Evolutionary conservation across 2,888 invertebrate genomes (phyloP), one percentile per base, ranked within the genome.

Genomic region (Exocentrus adspersus): DNA sequence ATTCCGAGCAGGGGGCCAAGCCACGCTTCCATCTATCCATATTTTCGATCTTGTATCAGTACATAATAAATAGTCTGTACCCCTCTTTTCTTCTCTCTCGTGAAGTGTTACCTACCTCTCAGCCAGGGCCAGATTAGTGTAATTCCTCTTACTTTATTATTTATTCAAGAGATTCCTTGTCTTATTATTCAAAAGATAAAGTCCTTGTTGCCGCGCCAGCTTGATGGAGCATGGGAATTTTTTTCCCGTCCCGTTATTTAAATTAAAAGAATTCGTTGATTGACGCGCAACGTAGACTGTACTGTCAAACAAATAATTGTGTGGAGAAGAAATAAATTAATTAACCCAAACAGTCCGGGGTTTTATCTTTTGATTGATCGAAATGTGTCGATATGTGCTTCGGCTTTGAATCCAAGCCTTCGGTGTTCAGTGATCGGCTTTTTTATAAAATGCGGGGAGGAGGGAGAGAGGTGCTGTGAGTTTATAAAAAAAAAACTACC

Each of bases 11-110:
- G 14, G 16, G 28, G 14, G n/a, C 19, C n/a, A 54, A n/a, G n/a
- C n/a, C n/a, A 42, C 30, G 30, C 46, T 17, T 30, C 56, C 45
- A 45, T 42, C 43, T 57, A 57, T 57, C 28, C 56, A 57, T 32
- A 30, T 46, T 46, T n/a, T 57, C 32, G 56, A 57, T 57, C 56
- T n/a, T 30, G 21, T 57, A 57, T 57, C 56, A 57, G 20, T 57
- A n/a, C n/a, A n/a, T n/a, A 46, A 32, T 57, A 57, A 57, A 57
- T 57, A 30, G 56, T 45, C 45, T 10, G 56, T 46, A 30, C 46
- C 46, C 46, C 24, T 57, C 56, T n/a, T n/a, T n/a, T n/a, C n/a
- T n/a, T n/a, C n/a, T n/a, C 17, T 45, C 30, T 30, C 10, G 17
- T 21, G 21, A 43, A 30, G 54, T 43, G 43, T 54, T 54, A 54